Base-by-base conservation (phyloP, 2,888 invertebrate genomes). In the Agrotis clavis region DNA sequence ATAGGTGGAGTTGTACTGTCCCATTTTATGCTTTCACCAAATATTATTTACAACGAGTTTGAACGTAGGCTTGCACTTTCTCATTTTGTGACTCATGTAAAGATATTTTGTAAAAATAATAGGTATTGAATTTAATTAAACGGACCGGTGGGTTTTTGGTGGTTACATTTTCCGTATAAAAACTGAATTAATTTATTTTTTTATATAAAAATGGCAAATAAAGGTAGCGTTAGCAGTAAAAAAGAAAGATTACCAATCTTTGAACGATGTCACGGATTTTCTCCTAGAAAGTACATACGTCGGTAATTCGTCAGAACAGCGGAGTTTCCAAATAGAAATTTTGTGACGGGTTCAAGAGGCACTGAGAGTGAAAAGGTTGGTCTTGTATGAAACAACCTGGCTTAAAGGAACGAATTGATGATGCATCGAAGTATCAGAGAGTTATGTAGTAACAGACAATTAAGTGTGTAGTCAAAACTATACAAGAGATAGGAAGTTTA, bases 1-100 rank as follows among this genome's bases (percentile, higher is more conserved):
- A n/a, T n/a, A 79, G 61, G 60, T 35, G 13, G 48, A 69, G 4
- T 45, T 64, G 41, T 14, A 57, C 35, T 66, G 64, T 48, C 57
- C 73, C 62, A 77, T 83, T 75, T 69, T 21, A 70, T 62, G 82
- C 79, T 79, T 83, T 79, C 83, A 69, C 82, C 57, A 66, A 72
- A 79, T 77, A 75, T 68, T 63, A 71, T 68, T 67, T 74, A 68
- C 59, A 69, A 59, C 66, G 14, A 47, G 74, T 68, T 19, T 72
- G n/a, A 35, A 71, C 45, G 16, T 61, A 54, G 2, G 41, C 19
- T 1, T 50, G 41, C 41, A 81, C 82, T 84, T 86, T 72, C 81
- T 78, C 81, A 41, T 67, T 47, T 56, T 54, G 5, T 79, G 82
- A 81, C 60, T 81, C 82, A 79, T 50, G 14, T 71, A 56, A 41